A percentile compares a stretch with the other conserved stretches of the same genome.
These are phyloP conservation scores for Himalopsyche tibetana DNA, from an alignment of 2,888 invertebrate genomes.

Conservation along the genomic window DNA sequence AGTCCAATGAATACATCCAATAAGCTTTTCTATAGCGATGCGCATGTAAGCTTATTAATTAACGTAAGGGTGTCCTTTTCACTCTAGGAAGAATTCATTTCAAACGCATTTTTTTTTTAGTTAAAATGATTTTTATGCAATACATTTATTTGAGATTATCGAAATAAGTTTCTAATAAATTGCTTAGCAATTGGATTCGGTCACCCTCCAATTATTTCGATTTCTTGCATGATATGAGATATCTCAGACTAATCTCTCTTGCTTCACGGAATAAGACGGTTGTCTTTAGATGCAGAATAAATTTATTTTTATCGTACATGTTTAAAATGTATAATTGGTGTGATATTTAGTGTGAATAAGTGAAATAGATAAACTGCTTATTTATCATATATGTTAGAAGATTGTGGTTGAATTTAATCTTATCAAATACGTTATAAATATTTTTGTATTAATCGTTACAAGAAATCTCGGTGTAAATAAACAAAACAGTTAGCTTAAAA, in stretches of 20 bases:
- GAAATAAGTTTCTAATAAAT: background rate
- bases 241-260: conserved; percentile 1
- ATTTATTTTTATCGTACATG: background rate
- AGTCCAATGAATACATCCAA: background rate
- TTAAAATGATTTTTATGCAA: background rate
- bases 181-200: background rate
- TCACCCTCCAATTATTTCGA: conserved; percentile 6
- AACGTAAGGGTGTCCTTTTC: background rate
- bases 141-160: background rate
- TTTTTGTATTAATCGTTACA: too few relatives aligned
- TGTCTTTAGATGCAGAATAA: background rate
- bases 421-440: too few relatives aligned
- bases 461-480: too few relatives aligned
- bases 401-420: too few relatives aligned
- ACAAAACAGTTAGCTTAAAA: too few relatives aligned
- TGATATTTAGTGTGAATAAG: background rate
- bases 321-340: background rate
- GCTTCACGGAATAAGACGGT: conserved; percentile 26
- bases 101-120: background rate
- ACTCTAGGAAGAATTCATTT: background rate
- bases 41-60: background rate
- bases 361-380: background rate
- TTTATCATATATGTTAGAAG: too few relatives aligned
- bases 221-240: background rate
- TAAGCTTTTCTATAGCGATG: background rate